These are phyloP conservation scores for Diarsia dahlii DNA, from an alignment of 2,888 invertebrate genomes.

Conservation along the genomic window DNA sequence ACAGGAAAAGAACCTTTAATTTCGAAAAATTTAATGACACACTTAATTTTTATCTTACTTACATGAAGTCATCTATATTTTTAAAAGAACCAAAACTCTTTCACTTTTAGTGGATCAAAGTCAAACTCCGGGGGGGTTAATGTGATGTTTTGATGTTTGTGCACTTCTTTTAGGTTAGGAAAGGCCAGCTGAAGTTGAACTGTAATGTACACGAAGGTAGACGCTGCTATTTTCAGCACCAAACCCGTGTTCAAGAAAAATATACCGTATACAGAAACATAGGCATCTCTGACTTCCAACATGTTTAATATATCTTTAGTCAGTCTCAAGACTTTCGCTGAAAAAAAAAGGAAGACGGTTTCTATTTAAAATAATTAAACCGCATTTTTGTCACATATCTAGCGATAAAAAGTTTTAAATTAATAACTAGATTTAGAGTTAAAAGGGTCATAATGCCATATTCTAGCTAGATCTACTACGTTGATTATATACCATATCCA, in stretches of 20 bases:
- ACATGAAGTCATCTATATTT: neutral
- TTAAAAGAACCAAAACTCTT: constrained; percentile 50
- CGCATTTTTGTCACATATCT: neutral
- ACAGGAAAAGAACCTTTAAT: neutral
- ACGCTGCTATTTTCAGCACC: constrained; percentile 72
- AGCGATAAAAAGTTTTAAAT: neutral
- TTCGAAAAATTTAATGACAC: neutral
- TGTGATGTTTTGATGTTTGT: constrained; percentile 51
- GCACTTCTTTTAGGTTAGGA: constrained; percentile 61
- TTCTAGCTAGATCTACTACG: neutral
- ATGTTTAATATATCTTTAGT: constrained; percentile 71
- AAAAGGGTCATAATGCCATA: neutral
- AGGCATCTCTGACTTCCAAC: constrained; percentile 70
- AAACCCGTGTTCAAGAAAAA: constrained; percentile 72
- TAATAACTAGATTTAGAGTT: neutral
- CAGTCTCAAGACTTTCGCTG: constrained; percentile 74
- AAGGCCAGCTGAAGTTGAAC: constrained; percentile 79
- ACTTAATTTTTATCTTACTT: neutral
- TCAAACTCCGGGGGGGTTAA: constrained; percentile 27
- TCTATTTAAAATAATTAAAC: constrained; percentile 1
- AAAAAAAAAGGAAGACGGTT: constrained; percentile 66
- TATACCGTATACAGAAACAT: constrained; percentile 72
- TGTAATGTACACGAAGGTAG: constrained; percentile 80
- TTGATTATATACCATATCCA: neutral
- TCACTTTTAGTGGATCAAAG: constrained; percentile 37